Conservation (phyloP, 2,113 vertebrate genomes). For the Excalfactoria chinensis region DNA sequence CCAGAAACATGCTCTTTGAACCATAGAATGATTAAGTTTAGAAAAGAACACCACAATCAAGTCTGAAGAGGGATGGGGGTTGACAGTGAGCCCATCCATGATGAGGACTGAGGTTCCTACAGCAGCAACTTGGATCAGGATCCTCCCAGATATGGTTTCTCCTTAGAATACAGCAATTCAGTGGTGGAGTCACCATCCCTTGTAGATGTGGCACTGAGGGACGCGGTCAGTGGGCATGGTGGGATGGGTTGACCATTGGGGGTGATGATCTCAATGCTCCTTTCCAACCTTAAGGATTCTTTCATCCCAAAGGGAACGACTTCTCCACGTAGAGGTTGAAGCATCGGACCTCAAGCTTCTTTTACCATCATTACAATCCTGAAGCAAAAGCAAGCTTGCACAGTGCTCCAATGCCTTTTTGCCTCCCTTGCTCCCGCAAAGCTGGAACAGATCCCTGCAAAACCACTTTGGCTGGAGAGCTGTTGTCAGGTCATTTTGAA, state of each 20-base stretch:
- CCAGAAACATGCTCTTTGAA: background rate
- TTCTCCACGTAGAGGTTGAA: rapidly evolving
- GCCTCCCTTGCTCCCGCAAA: background rate
- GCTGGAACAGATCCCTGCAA: conserved; percentile 36
- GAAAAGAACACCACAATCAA: no score
- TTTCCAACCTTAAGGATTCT: background rate
- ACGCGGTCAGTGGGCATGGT: no score
- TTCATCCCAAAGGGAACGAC: background rate
- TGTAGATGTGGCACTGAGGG: no score
- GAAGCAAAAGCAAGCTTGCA: background rate
- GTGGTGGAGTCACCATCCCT: no score
- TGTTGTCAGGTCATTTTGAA: conserved; percentile 52
- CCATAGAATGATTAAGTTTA: no score
- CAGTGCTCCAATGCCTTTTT: background rate
- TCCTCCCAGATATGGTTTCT: background rate
- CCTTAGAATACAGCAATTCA: background rate
- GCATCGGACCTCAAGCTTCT: background rate
- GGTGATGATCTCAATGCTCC: no score
- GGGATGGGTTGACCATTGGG: no score
- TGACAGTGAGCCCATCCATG: background rate
- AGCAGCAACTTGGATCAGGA: background rate
- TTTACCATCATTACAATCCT: background rate
- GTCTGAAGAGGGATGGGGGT: no score
- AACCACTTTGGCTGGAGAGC: conserved; percentile 37
- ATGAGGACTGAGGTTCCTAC: background rate